Evolutionary conservation across 2,888 invertebrate species (phyloP).

Genomic region (Parelbella ahira): DNA sequence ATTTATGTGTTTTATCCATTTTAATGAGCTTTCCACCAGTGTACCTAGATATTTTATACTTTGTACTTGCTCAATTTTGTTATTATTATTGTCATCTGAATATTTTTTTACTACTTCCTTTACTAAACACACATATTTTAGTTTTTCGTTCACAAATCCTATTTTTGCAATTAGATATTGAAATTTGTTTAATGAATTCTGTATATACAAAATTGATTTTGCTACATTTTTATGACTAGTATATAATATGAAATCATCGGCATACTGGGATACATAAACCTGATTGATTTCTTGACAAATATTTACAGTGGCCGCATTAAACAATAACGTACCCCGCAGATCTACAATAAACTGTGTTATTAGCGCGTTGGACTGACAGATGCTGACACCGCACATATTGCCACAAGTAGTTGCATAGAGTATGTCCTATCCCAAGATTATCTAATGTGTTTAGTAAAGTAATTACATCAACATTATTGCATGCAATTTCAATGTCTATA

Average conservation of each 20-base stretch:
- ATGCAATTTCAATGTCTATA: slow-evolving; percentile 27
- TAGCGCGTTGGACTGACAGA: too few relatives aligned
- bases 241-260: slow-evolving; percentile 31
- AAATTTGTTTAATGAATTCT: slow-evolving; percentile 26
- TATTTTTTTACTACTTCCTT: slow-evolving; percentile 17
- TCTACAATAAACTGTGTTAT: background rate
- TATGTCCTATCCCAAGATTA: slow-evolving; percentile 11
- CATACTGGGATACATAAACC: slow-evolving; percentile 17
- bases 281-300: slow-evolving; percentile 10
- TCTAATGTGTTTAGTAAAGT: slow-evolving; percentile 21
- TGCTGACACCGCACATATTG: slow-evolving; percentile 13
- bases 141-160: slow-evolving; percentile 30
- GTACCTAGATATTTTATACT: slow-evolving; percentile 26
- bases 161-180: slow-evolving; percentile 20
- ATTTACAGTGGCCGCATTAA: slow-evolving; percentile 15
- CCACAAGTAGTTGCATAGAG: slow-evolving; percentile 22
- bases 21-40: slow-evolving; percentile 24
- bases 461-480: slow-evolving; percentile 25
- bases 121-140: slow-evolving; percentile 31
- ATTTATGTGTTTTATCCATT: slow-evolving; percentile 31
- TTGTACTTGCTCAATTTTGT: slow-evolving; percentile 22
- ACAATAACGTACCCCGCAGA: slow-evolving; percentile 16
- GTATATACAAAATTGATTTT: background rate
- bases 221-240: slow-evolving; percentile 8
- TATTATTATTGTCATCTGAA: slow-evolving; percentile 25